Evolutionary conservation across 2,888 invertebrate genomes (phyloP), one percentile per base, ranked within the genome.

Genomic region (Euphydryas editha): DNA sequence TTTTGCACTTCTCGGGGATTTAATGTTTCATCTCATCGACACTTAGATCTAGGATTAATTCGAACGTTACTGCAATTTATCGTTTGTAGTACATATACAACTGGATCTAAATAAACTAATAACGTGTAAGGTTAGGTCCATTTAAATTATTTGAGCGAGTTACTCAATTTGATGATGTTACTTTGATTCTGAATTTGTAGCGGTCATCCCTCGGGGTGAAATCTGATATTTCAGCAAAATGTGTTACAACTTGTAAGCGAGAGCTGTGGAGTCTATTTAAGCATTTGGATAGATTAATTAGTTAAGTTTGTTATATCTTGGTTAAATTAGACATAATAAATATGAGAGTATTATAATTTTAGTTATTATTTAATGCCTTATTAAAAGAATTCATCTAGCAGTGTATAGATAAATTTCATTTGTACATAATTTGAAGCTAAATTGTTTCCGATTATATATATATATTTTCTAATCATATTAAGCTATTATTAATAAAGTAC

Each of bases 21-120:
- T 44, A 54, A 30, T 36, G 42, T 64, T 64, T 64, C 44, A 64
- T 64, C 36, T 59, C 42, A 10, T 54, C 46, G 44, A 51, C 20
- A 54, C 51, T 64, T 20, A 17, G 42, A 24, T 44, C 58, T 36
- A 13, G 55, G 24, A 30, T 20, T 59, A 51, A 46, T 46, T 24
- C 24, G 8, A 20, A 36, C 64, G 18, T 44, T 59, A 57, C 54
- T 46, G 59, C 49, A 62, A 65, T 68, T 68, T 54, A 56, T 56
- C 30, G 51, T 49, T 49, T 56, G 51, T 69, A 65, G 59, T 65
- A 68, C 42, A 30, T 4, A 30, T 30, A 63, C 60, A 59, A 65
- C 59, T 60, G 57, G 57, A 72, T 70, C 75, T 73, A 59, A 67
- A 70, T 55, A 70, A 59, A 51, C 67, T 66, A 69, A 73, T 65